A percentile compares a stretch with the other conserved stretches of the same genome.
Evolutionary conservation across 30 jellyfish, hydroid and myxozoan genomes (phyloP).

Genomic region (Hydra vulgaris): DNA sequence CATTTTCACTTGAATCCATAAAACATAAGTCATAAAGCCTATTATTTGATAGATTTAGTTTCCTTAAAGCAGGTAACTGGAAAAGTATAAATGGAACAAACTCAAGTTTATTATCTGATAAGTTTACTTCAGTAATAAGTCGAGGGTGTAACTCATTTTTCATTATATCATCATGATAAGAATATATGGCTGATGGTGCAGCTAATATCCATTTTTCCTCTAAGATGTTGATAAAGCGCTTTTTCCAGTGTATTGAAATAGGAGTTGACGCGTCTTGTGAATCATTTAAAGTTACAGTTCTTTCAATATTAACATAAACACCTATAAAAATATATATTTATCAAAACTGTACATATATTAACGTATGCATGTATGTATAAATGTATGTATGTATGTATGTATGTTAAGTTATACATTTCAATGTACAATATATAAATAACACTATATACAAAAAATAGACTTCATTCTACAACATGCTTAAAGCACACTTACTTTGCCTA

Average conservation of each 20-base stretch:
- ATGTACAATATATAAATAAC: no score
- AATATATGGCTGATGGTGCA: conserved; percentile 25
- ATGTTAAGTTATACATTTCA: no score
- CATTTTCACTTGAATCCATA: conserved; percentile 1
- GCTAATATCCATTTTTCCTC: conserved; percentile 54
- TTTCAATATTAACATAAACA: conserved; percentile 26
- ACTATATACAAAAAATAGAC: no score
- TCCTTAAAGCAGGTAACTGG: conserved; percentile 56
- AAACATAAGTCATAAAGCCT: conserved; percentile 16
- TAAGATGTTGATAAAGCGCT: conserved; percentile 29
- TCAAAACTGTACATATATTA: no score
- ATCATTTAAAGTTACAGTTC: conserved; percentile 30
- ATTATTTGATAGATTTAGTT: conserved; percentile 60
- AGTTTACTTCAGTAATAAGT: conserved; percentile 48
- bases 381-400: no score
- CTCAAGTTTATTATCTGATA: conserved; percentile 43
- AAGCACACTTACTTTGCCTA: no score
- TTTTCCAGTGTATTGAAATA: conserved; percentile 46
- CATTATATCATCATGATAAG: background rate
- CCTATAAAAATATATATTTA: background rate
- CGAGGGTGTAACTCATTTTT: conserved; percentile 8
- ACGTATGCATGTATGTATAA: no score
- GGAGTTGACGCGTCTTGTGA: conserved; percentile 19
- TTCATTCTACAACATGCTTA: no score
- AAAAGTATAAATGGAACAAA: conserved; percentile 51